These are phyloP conservation scores for Nannoperca obscura DNA, from an alignment of 2,797 vertebrate genomes.

Conservation along the genomic window DNA sequence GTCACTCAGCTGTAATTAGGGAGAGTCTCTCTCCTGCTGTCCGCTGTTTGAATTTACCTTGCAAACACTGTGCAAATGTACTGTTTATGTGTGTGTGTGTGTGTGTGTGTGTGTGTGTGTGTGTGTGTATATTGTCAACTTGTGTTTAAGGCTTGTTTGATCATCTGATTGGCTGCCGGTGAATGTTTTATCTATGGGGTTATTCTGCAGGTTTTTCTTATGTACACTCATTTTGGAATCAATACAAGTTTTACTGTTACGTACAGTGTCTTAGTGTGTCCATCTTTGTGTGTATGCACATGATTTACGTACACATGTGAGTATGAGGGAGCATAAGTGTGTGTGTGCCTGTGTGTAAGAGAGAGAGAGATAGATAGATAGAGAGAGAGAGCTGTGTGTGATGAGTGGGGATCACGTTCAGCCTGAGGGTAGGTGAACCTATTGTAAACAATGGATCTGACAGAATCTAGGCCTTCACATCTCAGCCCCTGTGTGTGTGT, in stretches of 20 bases:
- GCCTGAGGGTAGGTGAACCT: constrained; percentile 85
- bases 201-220: constrained; percentile 32
- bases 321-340: not conserved
- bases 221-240: constrained; percentile 30
- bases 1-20: constrained; percentile 75
- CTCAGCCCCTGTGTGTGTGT: constrained; percentile 47
- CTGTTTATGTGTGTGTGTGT: constrained; percentile 25
- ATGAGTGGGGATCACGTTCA: constrained; percentile 82
- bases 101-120: constrained; percentile 14
- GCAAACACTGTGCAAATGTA: constrained; percentile 59
- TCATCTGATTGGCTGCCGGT: constrained; percentile 34
- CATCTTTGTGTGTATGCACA: constrained; percentile 18
- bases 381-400: constrained; percentile 50
- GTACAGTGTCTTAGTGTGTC: constrained; percentile 24
- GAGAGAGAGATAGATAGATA: constrained; percentile 1
- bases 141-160: constrained; percentile 56
- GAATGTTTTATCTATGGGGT: constrained; percentile 38
- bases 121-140: constrained; percentile 11
- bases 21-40: constrained; percentile 62
- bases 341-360: constrained; percentile 11
- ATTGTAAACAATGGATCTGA: constrained; percentile 88
- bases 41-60: constrained; percentile 71
- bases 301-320: not conserved
- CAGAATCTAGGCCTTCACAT: constrained; percentile 80
- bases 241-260: constrained; percentile 30